Conservation (phyloP, 2,797 vertebrate genomes). For the Poecilia picta region DNA sequence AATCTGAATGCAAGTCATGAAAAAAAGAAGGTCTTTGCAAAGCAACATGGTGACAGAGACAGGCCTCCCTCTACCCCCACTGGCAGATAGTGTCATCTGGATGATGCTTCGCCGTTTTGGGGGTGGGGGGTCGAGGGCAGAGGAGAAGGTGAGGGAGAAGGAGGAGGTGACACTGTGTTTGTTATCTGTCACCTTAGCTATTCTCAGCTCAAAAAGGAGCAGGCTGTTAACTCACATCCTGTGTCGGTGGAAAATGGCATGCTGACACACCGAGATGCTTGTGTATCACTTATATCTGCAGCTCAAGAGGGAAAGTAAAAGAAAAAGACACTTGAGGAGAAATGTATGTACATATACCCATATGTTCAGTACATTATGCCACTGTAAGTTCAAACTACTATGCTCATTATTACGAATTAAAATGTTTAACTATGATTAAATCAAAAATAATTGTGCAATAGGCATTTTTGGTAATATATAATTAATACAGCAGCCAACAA, state of each 20-base stretch:
- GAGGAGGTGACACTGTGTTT: slow-evolving; percentile 15
- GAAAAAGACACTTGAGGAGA: neutral
- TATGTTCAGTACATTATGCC: neutral
- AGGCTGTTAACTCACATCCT: slow-evolving; percentile 45
- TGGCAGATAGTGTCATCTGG: slow-evolving; percentile 59
- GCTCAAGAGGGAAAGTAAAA: neutral
- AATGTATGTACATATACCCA: neutral
- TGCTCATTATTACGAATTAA: neutral
- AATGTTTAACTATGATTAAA: neutral
- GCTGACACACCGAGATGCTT: slow-evolving; percentile 16
- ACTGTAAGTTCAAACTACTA: neutral
- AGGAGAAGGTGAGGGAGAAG: neutral
- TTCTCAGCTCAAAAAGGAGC: slow-evolving; percentile 48
- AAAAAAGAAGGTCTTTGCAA: slow-evolving; percentile 4
- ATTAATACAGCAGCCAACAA: neutral
- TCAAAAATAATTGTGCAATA: neutral
- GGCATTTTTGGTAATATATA: neutral
- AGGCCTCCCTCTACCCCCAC: slow-evolving; percentile 8
- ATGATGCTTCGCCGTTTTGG: slow-evolving; percentile 30
- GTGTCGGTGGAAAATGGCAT: slow-evolving; percentile 34
- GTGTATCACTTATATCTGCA: slow-evolving; percentile 24
- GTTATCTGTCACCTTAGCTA: slow-evolving; percentile 53
- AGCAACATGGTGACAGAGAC: slow-evolving; percentile 8
- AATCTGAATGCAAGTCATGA: slow-evolving; percentile 26
- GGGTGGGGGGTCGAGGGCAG: neutral